These are phyloP conservation scores for Hipparchia semele DNA, from an alignment of 2,888 invertebrate genomes.

Conservation along the genomic window DNA sequence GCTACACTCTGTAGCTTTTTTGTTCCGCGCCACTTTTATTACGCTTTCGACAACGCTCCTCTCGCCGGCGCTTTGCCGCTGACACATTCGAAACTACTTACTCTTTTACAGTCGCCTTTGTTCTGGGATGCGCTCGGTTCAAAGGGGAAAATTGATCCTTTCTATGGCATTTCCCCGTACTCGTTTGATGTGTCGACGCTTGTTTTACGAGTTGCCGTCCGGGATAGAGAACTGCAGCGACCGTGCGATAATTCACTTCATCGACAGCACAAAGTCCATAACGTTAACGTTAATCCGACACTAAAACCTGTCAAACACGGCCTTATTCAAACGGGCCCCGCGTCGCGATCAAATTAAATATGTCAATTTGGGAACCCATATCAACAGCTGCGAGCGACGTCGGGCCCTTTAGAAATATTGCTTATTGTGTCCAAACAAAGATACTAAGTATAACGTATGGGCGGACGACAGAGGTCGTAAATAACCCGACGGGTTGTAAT, in stretches of 20 bases:
- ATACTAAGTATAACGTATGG: constrained; percentile 84
- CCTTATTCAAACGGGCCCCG: constrained; percentile 68
- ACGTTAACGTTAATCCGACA: constrained; percentile 79
- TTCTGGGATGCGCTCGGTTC: constrained; percentile 65
- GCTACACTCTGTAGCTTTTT: constrained; percentile 62
- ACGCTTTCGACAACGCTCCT: constrained; percentile 69
- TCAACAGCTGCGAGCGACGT: constrained; percentile 82
- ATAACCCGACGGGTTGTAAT: constrained; percentile 82
- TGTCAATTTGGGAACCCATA: constrained; percentile 83
- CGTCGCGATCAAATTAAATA: constrained; percentile 82
- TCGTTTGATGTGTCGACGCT: constrained; percentile 70
- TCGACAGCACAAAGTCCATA: constrained; percentile 72
- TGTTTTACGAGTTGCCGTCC: constrained; percentile 38
- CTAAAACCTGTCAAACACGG: constrained; percentile 81
- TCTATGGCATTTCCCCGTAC: constrained; percentile 56
- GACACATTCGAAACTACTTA: constrained; percentile 77
- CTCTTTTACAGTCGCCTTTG: constrained; percentile 74
- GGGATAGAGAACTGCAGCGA: constrained; percentile 7
- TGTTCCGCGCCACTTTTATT: constrained; percentile 80
- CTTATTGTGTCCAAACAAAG: constrained; percentile 84
- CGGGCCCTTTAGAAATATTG: constrained; percentile 82
- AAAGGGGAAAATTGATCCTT: constrained; percentile 76
- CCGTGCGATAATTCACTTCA: constrained; percentile 52
- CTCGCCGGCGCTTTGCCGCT: constrained; percentile 67
- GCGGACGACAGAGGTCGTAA: constrained; percentile 81